Evolutionary conservation across 1,140 invertebrate genomes (phyloP), one percentile per base, ranked within the genome.

Genomic region (Charaxes varanes): DNA sequence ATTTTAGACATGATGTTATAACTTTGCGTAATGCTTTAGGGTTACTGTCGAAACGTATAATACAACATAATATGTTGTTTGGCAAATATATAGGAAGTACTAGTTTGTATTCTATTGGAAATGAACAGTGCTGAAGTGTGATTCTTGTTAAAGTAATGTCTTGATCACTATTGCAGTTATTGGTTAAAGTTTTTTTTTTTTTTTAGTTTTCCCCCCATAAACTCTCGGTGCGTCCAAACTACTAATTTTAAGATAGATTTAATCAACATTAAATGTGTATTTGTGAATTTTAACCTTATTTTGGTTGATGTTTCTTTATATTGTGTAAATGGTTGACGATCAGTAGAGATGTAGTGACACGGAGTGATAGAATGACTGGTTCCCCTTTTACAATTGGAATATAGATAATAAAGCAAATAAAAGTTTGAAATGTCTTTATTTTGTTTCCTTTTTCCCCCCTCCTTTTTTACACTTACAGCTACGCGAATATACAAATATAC

Each of bases 211-310:
- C 27, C 14, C 23, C 11, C 23, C 15, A 19, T 35, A 14, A 53
- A 41, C 61, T 76, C 61, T 50, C 60, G 44, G 45, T 45, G 35
- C 62, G 63, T 24, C 37, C 73, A 46, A 56, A 62, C 64, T 62
- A 4, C 27, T 13, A 71, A 33, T 26, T 55, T 4, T 79, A 82
- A 76, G 72, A 47, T 78, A 79, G 72, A 14, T 60, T 60, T 82
- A 73, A 76, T 72, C 66, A 74, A 78, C 72, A 79, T 82, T 78
- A 76, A 79, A 79, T 79, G 78, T 82, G 78, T 82, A 82, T 69
- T 79, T 82, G 78, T 82, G 78, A 82, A 78, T 79, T 78, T 73
- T 69, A 73, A 77, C 69, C 62, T 72, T 69, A 69, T 72, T 74
- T 82, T 59, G 71, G 73, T 82, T 78, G 68, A 78, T 58, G 67